phyloP scores from a whole-genome alignment of 2,888 invertebrate species.

The Calameuta filiformis region DNA sequence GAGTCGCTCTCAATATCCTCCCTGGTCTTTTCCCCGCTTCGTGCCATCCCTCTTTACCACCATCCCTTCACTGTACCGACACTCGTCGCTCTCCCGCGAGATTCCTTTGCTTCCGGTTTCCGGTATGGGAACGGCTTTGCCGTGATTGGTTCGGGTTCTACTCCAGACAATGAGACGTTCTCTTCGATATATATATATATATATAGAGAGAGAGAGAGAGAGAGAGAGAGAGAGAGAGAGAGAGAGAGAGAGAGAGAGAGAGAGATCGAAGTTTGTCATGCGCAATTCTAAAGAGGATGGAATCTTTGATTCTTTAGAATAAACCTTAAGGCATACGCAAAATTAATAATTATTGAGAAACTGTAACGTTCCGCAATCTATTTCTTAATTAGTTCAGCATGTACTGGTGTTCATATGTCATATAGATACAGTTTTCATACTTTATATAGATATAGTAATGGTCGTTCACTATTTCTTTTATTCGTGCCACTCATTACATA shows the following conservation, averaged over 20 bases:
- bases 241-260: too few relatives aligned
- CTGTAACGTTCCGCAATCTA: not conserved
- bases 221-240: too few relatives aligned
- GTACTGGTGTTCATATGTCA: not conserved
- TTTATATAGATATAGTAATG: not conserved
- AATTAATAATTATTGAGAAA: not conserved
- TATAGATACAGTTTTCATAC: not conserved
- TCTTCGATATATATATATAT: not conserved
- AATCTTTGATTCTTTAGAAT: not conserved
- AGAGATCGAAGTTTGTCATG: not conserved
- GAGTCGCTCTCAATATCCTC: conserved; percentile 65
- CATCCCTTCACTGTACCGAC: conserved; percentile 27
- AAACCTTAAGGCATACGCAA: not conserved
- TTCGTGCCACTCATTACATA: not conserved
- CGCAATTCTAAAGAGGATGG: not conserved
- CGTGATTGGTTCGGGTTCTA: conserved; percentile 48
- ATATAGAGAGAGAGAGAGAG: too few relatives aligned
- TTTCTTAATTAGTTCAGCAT: not conserved
- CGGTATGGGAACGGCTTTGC: conserved; percentile 52
- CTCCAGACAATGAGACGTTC: conserved; percentile 17
- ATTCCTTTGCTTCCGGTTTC: conserved; percentile 63
- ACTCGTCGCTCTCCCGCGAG: conserved; percentile 43
- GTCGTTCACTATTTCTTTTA: not conserved
- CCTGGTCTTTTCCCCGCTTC: conserved; percentile 19
- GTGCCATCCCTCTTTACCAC: conserved; percentile 23